These are phyloP conservation scores for Hippopotamus amphibius DNA, from an alignment of 2,113 vertebrate species.

Conservation along the genomic window DNA sequence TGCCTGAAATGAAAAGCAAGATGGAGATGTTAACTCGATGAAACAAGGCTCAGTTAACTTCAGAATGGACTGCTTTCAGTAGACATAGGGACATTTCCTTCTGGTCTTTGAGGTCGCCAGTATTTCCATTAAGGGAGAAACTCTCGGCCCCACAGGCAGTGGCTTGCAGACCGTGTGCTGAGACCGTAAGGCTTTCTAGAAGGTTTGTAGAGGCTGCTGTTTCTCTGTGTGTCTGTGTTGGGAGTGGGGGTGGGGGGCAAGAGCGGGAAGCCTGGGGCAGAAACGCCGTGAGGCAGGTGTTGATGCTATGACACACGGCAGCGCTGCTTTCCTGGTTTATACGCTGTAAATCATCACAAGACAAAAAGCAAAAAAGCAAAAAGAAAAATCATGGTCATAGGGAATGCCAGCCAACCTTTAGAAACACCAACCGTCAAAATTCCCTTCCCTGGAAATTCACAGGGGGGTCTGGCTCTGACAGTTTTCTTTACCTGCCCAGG, in stretches of 20 bases:
- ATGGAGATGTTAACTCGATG: not conserved
- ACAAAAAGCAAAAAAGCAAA: not conserved
- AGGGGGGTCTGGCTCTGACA: not conserved
- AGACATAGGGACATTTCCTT: not conserved
- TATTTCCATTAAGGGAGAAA: not conserved
- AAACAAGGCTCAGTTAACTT: not conserved
- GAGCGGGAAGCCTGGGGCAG: not conserved
- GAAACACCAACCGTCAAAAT: not conserved
- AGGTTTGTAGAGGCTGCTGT: not conserved
- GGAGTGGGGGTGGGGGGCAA: not conserved
- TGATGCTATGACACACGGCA: not conserved
- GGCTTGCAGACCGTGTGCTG: not conserved
- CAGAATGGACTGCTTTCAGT: not conserved
- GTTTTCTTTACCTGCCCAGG: not conserved
- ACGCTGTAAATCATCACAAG: not conserved
- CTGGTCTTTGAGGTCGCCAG: not conserved
- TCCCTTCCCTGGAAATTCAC: not conserved
- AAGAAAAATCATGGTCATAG: not conserved
- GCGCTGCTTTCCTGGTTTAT: not conserved
- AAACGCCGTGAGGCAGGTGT: not conserved
- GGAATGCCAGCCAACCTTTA: not conserved
- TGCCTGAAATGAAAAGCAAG: slow-evolving; percentile 86
- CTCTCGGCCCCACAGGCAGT: not conserved
- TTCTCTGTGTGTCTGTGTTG: not conserved
- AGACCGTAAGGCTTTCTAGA: not conserved